Percentiles rank a stretch among this genome's conserved stretches.
These are phyloP conservation scores for Pantelozetes paolii DNA, from an alignment of 2,888 invertebrate genomes.

Conservation along the genomic window DNA sequence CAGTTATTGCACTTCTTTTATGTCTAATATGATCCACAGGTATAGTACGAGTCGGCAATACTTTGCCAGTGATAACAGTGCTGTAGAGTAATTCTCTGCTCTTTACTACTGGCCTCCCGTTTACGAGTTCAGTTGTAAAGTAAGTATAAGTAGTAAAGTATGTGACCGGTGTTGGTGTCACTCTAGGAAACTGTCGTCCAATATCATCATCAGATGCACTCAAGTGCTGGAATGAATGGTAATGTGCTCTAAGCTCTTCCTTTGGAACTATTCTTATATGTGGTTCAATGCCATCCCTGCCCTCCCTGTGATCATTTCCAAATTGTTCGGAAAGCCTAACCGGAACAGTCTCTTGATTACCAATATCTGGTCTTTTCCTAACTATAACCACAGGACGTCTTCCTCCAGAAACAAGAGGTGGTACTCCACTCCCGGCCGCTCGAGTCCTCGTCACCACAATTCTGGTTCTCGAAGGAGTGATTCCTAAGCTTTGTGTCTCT, in stretches of 20 bases:
- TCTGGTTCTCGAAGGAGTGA: neutral
- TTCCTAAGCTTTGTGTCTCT: neutral
- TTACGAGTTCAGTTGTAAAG: conserved; percentile 45
- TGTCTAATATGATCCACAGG: conserved; percentile 8
- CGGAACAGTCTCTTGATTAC: neutral
- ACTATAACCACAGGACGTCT: conserved; percentile 29
- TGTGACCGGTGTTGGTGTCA: conserved; percentile 46
- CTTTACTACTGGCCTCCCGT: conserved; percentile 44
- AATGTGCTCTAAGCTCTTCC: neutral
- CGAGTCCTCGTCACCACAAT: conserved; percentile 38
- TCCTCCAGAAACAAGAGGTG: neutral
- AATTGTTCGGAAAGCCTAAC: neutral
- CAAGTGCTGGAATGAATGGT: neutral
- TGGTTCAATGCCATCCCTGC: conserved; percentile 1
- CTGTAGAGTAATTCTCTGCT: conserved; percentile 45
- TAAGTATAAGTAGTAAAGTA: conserved; percentile 47
- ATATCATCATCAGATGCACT: neutral
- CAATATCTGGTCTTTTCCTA: conserved; percentile 26
- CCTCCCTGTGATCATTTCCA: neutral
- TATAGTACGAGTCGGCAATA: conserved; percentile 38
- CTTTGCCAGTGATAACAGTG: conserved; percentile 42
- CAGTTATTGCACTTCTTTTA: neutral
- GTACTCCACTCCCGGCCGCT: neutral
- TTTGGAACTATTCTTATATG: conserved; percentile 20
- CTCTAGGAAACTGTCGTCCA: conserved; percentile 24